Evolutionary conservation across 1,140 invertebrate genomes (phyloP), one percentile per base, ranked within the genome.

Genomic region (Dysdera silvatica): DNA sequence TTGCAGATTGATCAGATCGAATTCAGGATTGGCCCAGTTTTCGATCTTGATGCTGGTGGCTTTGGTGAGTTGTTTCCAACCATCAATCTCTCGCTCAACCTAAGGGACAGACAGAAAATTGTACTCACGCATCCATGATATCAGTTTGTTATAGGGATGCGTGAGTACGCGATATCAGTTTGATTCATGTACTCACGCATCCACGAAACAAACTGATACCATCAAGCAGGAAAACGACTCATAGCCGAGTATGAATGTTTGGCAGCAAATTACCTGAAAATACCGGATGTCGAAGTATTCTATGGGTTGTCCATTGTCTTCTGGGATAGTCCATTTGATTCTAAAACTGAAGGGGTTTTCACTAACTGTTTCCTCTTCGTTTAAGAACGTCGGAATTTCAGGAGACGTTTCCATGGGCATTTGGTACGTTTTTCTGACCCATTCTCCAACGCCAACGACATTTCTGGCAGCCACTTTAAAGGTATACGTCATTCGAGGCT

Each of bases 261-360:
- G 16, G 8, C 18, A n/a, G 24, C 1, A 35, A 0, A 4, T 48
- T 52, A 64, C 87, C 68, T 82, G 81, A 72, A 88, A 91, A 72
- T 85, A 90, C 70, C 80, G 84, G 47, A 95, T 82, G 73, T 85
- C 79, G 76, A 92, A 95, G 70, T 79, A 77, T 68, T 90, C 84
- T 69, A 95, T 92, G 2, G 83, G 84, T 77, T 91, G 87, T 5
- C 91, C 91, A 75, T 94, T 94, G 71, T 94, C 86, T 16, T 84
- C 82, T 0, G 89, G 88, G 32, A 85, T 82, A 51, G 81, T 82
- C 69, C 90, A 95, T 67, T 82, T 80, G 1, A 92, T 70, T 72
- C 91, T 85, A 72, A 84, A 91, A 70, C 83, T 83, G 76, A 89
- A 83, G 20, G 82, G 83, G 74, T 82, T 90, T 29, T 81, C 74